These are phyloP conservation scores for Drosophila rellima DNA, from an alignment of 2,888 invertebrate species.

Conservation along the genomic window DNA sequence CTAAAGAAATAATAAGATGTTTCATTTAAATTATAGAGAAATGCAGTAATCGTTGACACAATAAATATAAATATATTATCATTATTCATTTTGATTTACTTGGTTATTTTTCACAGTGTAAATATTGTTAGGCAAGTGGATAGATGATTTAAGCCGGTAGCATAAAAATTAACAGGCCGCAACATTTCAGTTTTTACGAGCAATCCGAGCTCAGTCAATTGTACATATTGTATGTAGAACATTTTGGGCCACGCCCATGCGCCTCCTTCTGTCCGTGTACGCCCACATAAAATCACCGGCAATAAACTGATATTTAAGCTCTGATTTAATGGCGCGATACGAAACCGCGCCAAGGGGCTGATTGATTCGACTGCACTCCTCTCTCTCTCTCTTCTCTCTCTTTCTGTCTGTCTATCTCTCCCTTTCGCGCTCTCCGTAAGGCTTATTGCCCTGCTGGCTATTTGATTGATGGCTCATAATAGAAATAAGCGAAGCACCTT, in stretches of 20 bases:
- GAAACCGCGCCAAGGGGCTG: conserved; percentile 49
- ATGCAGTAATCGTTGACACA: no score
- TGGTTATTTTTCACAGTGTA: conserved; percentile 1
- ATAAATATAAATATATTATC: no score
- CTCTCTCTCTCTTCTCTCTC: no score
- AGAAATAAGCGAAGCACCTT: conserved; percentile 29
- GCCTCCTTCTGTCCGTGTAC: not conserved
- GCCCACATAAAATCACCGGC: conserved; percentile 50
- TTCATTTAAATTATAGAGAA: no score
- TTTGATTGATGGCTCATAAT: conserved; percentile 56
- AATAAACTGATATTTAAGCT: conserved; percentile 64
- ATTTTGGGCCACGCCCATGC: conserved; percentile 11
- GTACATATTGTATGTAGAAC: conserved; percentile 45
- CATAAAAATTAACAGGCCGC: conserved; percentile 45
- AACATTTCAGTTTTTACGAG: conserved; percentile 52
- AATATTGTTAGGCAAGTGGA: conserved; percentile 2
- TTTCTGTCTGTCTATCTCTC: not conserved
- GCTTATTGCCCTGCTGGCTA: conserved; percentile 39
- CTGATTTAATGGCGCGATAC: conserved; percentile 62
- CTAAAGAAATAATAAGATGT: no score
- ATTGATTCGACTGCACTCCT: conserved; percentile 45
- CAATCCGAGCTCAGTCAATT: conserved; percentile 44
- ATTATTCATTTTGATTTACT: not conserved
- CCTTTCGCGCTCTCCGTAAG: not conserved
- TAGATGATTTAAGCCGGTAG: conserved; percentile 29